Percentiles rank a stretch among this genome's conserved stretches.
Conservation (phyloP, 2,888 invertebrate genomes). For the Herminia tarsipennalis region DNA sequence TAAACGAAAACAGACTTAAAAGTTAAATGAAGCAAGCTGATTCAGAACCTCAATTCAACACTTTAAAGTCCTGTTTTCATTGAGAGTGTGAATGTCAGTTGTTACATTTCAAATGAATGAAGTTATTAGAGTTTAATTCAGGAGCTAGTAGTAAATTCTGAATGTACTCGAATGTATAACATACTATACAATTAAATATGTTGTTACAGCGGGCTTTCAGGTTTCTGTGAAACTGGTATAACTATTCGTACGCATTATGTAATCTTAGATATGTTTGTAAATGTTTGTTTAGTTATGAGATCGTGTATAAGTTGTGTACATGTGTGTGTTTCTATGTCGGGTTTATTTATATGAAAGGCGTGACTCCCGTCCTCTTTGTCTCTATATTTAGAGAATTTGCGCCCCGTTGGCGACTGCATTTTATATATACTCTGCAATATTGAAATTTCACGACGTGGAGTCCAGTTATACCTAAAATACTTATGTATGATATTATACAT, state of each 20-base stretch:
- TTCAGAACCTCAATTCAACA: slow-evolving; percentile 22
- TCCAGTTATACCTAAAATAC: too few species aligned
- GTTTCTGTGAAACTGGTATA: slow-evolving; percentile 37
- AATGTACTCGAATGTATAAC: slow-evolving; percentile 66
- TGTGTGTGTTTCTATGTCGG: slow-evolving; percentile 13
- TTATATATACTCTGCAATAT: slow-evolving; percentile 14
- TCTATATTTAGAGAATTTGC: slow-evolving; percentile 27
- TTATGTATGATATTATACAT: too few species aligned
- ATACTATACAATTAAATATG: slow-evolving; percentile 62
- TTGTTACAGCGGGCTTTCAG: slow-evolving; percentile 50
- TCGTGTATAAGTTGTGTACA: slow-evolving; percentile 12
- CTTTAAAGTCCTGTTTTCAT: slow-evolving; percentile 44
- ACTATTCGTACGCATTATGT: slow-evolving; percentile 26
- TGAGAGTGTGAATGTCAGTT: slow-evolving; percentile 23
- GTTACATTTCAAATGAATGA: slow-evolving; percentile 35
- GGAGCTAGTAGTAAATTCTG: slow-evolving; percentile 69
- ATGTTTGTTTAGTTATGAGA: slow-evolving; percentile 6
- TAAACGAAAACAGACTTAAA: slow-evolving; percentile 46
- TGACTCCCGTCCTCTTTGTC: slow-evolving; percentile 27
- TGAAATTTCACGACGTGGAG: slow-evolving; percentile 11
- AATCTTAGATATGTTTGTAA: slow-evolving; percentile 14
- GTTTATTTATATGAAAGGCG: slow-evolving; percentile 27
- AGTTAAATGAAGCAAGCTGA: slow-evolving; percentile 24
- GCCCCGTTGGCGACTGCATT: slow-evolving; percentile 13
- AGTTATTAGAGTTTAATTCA: slow-evolving; percentile 73